A percentile compares a stretch with the other conserved stretches of the same genome.
Evolutionary conservation across 2,113 vertebrate species (phyloP).

Genomic region (Psammodynastes pulverulentus): DNA sequence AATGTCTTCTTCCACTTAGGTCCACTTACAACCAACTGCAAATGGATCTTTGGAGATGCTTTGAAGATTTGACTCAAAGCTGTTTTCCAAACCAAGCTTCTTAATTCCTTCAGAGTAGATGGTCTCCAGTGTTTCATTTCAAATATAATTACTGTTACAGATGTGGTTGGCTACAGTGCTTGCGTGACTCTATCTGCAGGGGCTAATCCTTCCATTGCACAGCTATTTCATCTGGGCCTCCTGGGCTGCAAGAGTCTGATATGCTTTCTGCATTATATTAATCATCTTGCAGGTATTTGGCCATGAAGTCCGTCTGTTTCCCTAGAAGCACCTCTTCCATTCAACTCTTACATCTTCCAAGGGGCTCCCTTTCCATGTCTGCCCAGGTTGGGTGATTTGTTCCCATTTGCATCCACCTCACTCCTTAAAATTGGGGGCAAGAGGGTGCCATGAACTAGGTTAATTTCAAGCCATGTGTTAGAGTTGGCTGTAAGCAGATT

Average conservation of each 20-base stretch:
- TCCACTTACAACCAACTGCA: neutral
- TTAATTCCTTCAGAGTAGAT: neutral
- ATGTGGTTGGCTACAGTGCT: neutral
- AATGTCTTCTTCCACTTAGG: neutral
- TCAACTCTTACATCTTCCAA: neutral
- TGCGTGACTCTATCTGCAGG: neutral
- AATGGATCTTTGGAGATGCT: neutral
- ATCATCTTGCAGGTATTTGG: neutral
- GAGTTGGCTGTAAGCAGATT: neutral
- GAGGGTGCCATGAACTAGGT: neutral
- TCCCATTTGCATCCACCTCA: neutral
- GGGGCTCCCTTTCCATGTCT: neutral
- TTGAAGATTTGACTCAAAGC: neutral
- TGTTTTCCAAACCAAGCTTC: neutral
- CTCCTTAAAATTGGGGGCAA: neutral
- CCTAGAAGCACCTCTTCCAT: neutral
- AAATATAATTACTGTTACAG: neutral
- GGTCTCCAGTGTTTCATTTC: neutral
- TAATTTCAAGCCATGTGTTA: neutral
- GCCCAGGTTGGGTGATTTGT: neutral
- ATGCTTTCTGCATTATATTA: neutral
- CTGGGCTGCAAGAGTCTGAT: neutral
- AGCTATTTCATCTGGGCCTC: neutral
- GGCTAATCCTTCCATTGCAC: neutral
- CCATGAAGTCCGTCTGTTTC: neutral